phyloP scores from a whole-genome alignment of 2,888 invertebrate species.

The Plagodis dolabraria region DNA sequence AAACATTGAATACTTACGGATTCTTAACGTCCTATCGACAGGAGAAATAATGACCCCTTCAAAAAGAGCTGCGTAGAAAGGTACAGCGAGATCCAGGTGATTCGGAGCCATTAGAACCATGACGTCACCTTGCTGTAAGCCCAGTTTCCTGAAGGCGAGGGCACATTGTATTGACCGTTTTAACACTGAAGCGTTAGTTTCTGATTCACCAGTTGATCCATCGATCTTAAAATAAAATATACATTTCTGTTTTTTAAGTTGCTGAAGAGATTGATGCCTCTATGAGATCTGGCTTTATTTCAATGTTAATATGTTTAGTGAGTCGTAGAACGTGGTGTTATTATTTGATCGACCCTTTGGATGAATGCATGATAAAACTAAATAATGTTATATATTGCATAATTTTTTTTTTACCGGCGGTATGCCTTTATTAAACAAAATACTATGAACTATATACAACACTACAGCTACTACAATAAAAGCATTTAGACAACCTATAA shows the following conservation, averaged over 20 bases:
- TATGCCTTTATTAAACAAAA: no score
- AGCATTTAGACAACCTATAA: no score
- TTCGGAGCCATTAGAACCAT: constrained; percentile 74
- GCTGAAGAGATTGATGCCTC: not conserved
- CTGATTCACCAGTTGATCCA: constrained; percentile 56
- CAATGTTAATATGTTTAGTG: no score
- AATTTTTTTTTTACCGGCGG: no score
- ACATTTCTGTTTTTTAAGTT: not conserved
- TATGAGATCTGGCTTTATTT: no score
- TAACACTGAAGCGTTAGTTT: constrained; percentile 62
- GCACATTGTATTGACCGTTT: constrained; percentile 64
- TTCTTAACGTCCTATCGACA: constrained; percentile 51
- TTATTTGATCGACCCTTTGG: no score
- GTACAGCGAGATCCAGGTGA: constrained; percentile 68
- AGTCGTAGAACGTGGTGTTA: no score
- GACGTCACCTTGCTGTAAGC: constrained; percentile 67
- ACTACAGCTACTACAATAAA: no score
- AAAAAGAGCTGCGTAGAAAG: constrained; percentile 73
- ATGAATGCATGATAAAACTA: no score
- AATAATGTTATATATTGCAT: no score
- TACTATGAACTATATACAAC: no score
- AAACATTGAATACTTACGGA: constrained; percentile 50
- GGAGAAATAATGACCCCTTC: constrained; percentile 66
- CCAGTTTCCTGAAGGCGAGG: constrained; percentile 56
- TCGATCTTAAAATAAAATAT: constrained; percentile 45